These are phyloP conservation scores for Synanthedon andrenaeformis DNA, from an alignment of 2,888 invertebrate genomes.

Conservation along the genomic window DNA sequence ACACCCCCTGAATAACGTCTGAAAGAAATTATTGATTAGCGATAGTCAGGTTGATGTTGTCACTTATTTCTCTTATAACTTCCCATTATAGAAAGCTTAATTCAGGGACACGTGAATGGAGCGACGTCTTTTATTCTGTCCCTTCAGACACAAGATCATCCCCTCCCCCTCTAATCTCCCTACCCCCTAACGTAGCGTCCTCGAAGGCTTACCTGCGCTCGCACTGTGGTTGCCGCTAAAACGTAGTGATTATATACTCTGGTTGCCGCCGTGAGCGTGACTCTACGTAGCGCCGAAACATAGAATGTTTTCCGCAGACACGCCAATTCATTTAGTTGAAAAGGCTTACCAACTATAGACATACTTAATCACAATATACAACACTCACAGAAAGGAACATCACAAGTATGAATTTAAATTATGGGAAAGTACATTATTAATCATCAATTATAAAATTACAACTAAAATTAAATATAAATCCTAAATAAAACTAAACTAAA, in stretches of 20 bases:
- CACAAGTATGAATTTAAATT: no score
- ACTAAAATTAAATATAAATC: no score
- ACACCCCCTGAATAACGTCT: background rate
- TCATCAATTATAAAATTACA: no score
- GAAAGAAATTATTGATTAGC: background rate
- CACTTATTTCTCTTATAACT: no score
- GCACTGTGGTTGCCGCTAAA: conserved; percentile 9
- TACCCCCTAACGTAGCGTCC: conserved; percentile 11
- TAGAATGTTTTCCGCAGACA: conserved; percentile 7
- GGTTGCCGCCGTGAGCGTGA: background rate
- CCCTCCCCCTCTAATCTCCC: conserved; percentile 1
- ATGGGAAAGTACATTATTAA: no score
- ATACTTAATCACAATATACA: no score
- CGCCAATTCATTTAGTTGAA: conserved; percentile 4
- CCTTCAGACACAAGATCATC: background rate
- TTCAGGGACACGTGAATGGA: background rate
- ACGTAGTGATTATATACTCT: no score
- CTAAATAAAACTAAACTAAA: no score
- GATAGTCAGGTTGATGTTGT: background rate
- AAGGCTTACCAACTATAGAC: no score
- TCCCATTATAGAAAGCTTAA: no score
- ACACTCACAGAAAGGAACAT: no score
- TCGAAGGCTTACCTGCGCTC: conserved; percentile 54
- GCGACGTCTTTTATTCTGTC: background rate
- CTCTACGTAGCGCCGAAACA: background rate